Evolutionary conservation across 2,888 invertebrate genomes (phyloP).

Genomic region (Caenorhabditis macrosperma): DNA sequence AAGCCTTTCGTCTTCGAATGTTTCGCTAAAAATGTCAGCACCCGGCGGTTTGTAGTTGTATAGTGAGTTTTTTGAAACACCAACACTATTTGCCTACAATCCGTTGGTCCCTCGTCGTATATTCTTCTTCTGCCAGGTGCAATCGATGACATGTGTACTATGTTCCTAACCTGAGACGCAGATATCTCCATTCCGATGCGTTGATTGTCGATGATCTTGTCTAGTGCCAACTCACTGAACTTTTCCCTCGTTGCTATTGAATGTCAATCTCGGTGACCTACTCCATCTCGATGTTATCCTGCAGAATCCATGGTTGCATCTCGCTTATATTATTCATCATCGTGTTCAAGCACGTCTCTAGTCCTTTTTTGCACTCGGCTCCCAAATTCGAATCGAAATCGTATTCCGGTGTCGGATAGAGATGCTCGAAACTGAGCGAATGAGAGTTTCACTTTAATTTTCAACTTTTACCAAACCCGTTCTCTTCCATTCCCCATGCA

Average conservation of each 20-base stretch:
- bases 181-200: constrained; percentile 56
- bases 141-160: background rate
- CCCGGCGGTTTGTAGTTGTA: background rate
- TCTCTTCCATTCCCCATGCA: constrained; percentile 50
- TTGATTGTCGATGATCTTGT: constrained; percentile 56
- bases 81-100: background rate
- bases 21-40: too few relatives aligned
- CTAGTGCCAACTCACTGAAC: constrained; percentile 43
- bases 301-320: constrained; percentile 45
- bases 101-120: background rate
- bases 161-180: constrained; percentile 53
- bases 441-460: too few relatives aligned
- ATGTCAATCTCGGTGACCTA: background rate
- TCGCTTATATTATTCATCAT: constrained; percentile 35
- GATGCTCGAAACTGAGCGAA: constrained; percentile 44
- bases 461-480: too few relatives aligned
- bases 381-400: constrained; percentile 58
- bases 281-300: constrained; percentile 43
- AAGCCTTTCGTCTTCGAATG: too few relatives aligned
- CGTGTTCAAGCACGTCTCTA: constrained; percentile 43
- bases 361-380: constrained; percentile 34
- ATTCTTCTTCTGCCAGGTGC: background rate
- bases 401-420: constrained; percentile 51
- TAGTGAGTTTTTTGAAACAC: background rate
- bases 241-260: background rate